A percentile compares a stretch with the other conserved stretches of the same genome.
Conservation (phyloP, 2,113 vertebrate genomes). For the Bos indicus region DNA sequence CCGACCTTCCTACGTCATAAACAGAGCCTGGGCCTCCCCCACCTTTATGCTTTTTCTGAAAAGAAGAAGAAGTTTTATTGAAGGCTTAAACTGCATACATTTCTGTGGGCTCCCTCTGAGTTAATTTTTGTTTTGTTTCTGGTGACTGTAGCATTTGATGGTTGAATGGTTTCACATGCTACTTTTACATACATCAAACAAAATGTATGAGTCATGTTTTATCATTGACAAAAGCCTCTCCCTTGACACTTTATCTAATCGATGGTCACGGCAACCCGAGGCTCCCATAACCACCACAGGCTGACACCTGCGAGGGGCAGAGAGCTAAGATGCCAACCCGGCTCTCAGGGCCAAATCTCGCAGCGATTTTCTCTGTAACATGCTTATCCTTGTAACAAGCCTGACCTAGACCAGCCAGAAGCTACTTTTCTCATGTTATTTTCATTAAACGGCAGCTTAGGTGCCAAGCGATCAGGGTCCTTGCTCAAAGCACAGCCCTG, state of each 20-base stretch:
- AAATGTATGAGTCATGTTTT: not conserved
- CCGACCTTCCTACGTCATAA: not conserved
- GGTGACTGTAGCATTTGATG: no score
- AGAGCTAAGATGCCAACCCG: no score
- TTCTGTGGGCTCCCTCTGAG: not conserved
- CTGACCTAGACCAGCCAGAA: not conserved
- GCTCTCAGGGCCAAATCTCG: not conserved
- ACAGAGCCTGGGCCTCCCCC: not conserved
- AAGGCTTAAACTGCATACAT: not conserved
- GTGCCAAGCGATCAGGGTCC: not conserved
- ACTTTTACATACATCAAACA: not conserved
- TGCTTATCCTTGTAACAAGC: not conserved
- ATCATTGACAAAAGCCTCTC: not conserved
- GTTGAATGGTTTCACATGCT: no score
- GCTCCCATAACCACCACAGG: accelerated
- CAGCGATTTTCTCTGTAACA: not conserved
- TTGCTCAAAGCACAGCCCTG: not conserved
- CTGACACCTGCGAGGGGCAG: accelerated
- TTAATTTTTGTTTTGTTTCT: not conserved
- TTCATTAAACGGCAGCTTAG: not conserved
- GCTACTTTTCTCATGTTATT: not conserved
- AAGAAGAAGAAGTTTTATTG: not conserved
- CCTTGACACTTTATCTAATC: not conserved
- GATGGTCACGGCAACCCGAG: not conserved
- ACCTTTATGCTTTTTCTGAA: not conserved